These are phyloP conservation scores for Pecten maximus DNA, from an alignment of 2,888 invertebrate species.

Conservation along the genomic window DNA sequence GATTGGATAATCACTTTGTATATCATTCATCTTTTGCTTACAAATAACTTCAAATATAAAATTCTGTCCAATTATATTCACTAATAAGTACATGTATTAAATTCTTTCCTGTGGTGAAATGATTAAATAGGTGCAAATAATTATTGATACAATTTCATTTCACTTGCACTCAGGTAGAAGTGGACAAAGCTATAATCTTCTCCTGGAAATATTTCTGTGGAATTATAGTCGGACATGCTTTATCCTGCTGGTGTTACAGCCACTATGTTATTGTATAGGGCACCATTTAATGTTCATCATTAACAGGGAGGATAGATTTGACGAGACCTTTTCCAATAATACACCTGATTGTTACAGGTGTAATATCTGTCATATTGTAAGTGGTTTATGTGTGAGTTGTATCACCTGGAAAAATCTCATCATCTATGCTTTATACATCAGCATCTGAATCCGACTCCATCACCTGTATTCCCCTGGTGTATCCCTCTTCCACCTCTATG, in stretches of 20 bases:
- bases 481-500: not conserved
- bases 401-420: not conserved
- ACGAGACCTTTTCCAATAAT: not conserved
- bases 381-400: not conserved
- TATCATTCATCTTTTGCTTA: not conserved
- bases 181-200: not conserved
- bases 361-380: not conserved
- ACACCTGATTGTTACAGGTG: not conserved
- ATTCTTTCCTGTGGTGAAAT: too few relatives aligned
- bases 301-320: not conserved
- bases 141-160: not conserved
- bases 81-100: too few relatives aligned
- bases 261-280: not conserved
- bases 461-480: not conserved
- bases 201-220: not conserved
- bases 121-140: too few relatives aligned
- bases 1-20: not conserved
- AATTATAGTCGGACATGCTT: not conserved
- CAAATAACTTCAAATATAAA: too few relatives aligned
- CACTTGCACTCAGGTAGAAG: not conserved
- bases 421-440: not conserved
- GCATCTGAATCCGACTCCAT: not conserved
- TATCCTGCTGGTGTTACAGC: not conserved
- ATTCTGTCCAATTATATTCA: too few relatives aligned
- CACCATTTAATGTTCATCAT: not conserved